A percentile compares a stretch with the other conserved stretches of the same genome.
phyloP scores from a whole-genome alignment of 2,113 vertebrate genomes.

The Oryzias melastigma region DNA sequence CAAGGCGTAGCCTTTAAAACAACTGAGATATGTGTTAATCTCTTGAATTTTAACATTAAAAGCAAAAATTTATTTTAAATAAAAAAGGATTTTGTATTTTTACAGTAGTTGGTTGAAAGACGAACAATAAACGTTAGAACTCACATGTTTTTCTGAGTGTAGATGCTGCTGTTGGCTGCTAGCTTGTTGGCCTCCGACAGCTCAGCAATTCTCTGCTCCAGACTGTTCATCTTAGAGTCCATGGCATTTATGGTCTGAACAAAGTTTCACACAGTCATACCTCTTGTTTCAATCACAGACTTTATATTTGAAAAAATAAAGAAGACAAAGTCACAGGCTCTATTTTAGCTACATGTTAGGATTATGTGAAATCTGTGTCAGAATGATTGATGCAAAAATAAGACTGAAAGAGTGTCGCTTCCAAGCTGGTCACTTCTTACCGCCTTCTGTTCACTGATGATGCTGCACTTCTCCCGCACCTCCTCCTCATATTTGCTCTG shows the following conservation, averaged over 20 bases:
- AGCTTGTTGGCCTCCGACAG: constrained; percentile 97
- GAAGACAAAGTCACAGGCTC: not conserved
- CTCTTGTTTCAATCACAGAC: not conserved
- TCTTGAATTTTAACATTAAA: not conserved
- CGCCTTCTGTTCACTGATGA: constrained; percentile 96
- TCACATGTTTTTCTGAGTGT: constrained; percentile 99
- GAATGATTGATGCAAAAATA: constrained; percentile 58
- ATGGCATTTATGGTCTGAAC: constrained; percentile 96
- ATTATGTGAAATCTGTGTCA: constrained; percentile 61
- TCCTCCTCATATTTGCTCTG: constrained; percentile 93
- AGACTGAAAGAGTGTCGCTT: constrained; percentile 28
- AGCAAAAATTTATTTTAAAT: not conserved
- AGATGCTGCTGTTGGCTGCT: constrained; percentile 97
- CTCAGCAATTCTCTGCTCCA: constrained; percentile 97
- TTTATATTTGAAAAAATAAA: not conserved
- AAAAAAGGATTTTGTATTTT: too few relatives aligned
- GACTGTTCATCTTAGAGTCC: constrained; percentile 96
- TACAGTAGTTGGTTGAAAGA: not conserved
- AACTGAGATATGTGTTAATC: too few relatives aligned
- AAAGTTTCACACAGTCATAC: not conserved
- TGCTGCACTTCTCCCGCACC: constrained; percentile 89
- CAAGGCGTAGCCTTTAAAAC: too few relatives aligned
- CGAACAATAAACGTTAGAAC: constrained; percentile 48
- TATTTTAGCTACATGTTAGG: constrained; percentile 15
- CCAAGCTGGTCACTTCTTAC: constrained; percentile 76